These are phyloP conservation scores for Gymnocypris eckloni DNA, from an alignment of 2,797 vertebrate species.

Conservation along the genomic window DNA sequence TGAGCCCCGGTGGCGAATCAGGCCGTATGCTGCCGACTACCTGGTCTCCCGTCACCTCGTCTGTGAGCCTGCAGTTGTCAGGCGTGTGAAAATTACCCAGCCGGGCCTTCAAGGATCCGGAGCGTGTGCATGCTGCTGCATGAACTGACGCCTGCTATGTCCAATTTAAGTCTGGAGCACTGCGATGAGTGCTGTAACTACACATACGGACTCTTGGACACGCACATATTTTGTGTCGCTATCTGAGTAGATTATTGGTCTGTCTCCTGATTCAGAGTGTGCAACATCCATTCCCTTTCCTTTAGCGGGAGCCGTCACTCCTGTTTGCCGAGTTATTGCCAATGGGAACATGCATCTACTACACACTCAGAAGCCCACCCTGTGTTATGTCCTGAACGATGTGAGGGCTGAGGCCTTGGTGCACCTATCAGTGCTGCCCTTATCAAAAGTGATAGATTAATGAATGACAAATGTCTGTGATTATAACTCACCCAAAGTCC, in stretches of 20 bases:
- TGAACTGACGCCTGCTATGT: constrained; percentile 76
- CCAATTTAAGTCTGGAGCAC: constrained; percentile 76
- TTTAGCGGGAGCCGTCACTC: constrained; percentile 35
- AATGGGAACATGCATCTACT: constrained; percentile 52
- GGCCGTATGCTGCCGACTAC: constrained; percentile 67
- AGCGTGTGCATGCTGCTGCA: constrained; percentile 64
- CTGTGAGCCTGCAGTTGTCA: constrained; percentile 83
- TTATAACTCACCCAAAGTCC: neutral
- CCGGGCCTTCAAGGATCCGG: constrained; percentile 72
- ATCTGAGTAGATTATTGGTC: constrained; percentile 49
- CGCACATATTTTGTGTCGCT: constrained; percentile 43
- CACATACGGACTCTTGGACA: constrained; percentile 45
- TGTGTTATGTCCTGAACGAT: constrained; percentile 21
- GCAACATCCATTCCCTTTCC: constrained; percentile 31
- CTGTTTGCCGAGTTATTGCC: constrained; percentile 41
- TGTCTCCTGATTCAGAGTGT: constrained; percentile 42
- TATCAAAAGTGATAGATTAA: constrained; percentile 9
- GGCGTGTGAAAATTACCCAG: constrained; percentile 75
- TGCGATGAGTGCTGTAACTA: constrained; percentile 73
- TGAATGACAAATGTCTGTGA: constrained; percentile 1
- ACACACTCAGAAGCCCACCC: constrained; percentile 25
- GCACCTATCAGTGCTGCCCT: neutral
- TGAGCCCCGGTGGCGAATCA: constrained; percentile 77
- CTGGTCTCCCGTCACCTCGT: constrained; percentile 74
- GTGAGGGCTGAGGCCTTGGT: neutral